phyloP scores from a whole-genome alignment of 2,797 vertebrate genomes.

The Bradypodion pumilum region DNA sequence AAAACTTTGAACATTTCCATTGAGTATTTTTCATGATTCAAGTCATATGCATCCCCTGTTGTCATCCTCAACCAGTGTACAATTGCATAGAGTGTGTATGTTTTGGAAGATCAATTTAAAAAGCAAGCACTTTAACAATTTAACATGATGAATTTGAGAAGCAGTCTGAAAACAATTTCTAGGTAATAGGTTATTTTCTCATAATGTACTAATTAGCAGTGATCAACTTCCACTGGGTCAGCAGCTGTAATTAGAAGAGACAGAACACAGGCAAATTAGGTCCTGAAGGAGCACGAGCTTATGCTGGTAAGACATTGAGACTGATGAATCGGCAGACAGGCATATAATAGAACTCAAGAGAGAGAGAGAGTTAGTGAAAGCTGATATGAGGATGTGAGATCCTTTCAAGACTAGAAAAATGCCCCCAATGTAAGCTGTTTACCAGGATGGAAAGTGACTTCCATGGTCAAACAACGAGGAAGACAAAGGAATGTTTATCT shows the following conservation, averaged over 20 bases:
- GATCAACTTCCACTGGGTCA: conserved; percentile 60
- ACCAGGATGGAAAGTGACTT: conserved; percentile 8
- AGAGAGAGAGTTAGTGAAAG: not conserved
- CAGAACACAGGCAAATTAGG: conserved; percentile 37
- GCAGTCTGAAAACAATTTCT: conserved; percentile 2
- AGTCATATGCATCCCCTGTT: not conserved
- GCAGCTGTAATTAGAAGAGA: conserved; percentile 56
- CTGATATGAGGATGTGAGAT: not conserved
- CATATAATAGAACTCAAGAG: conserved; percentile 1
- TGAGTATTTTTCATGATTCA: not conserved
- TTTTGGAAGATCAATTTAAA: not conserved
- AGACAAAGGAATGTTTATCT: conserved; percentile 1
- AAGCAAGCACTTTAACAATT: conserved; percentile 4
- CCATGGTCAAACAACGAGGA: not conserved
- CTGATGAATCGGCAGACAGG: not conserved
- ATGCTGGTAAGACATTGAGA: not conserved
- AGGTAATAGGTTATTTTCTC: conserved; percentile 36
- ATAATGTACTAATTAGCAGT: conserved; percentile 54
- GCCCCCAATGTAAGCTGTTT: not conserved
- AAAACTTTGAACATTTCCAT: not conserved
- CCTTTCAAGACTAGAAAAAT: not conserved
- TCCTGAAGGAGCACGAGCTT: conserved; percentile 33
- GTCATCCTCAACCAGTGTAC: not conserved
- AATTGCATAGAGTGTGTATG: not conserved
- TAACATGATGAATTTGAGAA: conserved; percentile 22